phyloP scores from a whole-genome alignment of 2,888 invertebrate genomes.

The Synanthedon vespiformis region DNA sequence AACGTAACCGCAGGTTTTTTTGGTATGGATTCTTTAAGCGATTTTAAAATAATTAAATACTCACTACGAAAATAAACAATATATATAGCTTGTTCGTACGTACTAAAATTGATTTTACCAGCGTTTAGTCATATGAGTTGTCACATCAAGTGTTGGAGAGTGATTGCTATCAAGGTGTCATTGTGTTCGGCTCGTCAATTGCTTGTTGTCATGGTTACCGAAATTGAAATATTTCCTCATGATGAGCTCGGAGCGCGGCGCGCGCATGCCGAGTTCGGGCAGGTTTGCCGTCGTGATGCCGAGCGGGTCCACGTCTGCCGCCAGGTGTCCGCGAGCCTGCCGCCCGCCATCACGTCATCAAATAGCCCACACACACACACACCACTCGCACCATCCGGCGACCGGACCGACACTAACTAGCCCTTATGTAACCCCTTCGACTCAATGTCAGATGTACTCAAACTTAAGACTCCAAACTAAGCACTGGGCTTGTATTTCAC shows the following conservation, averaged over 20 bases:
- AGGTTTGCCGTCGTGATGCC: constrained; percentile 85
- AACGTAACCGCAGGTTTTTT: too few relatives aligned
- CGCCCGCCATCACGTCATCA: constrained; percentile 48
- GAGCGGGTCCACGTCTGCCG: constrained; percentile 93
- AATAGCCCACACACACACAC: constrained; percentile 29
- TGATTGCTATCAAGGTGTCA: constrained; percentile 31
- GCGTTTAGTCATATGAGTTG: constrained; percentile 2
- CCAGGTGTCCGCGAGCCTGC: constrained; percentile 94
- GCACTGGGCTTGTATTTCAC: too few relatives aligned
- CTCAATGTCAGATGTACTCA: too few relatives aligned
- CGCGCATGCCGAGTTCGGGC: constrained; percentile 64
- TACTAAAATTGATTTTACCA: too few relatives aligned
- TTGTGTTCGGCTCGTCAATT: constrained; percentile 17
- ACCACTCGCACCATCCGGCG: constrained; percentile 20
- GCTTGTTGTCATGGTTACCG: constrained; percentile 47
- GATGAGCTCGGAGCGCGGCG: constrained; percentile 66
- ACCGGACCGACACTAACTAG: neutral
- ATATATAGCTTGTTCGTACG: too few relatives aligned
- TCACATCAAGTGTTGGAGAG: constrained; percentile 9
- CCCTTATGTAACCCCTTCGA: too few relatives aligned
- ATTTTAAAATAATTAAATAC: too few relatives aligned
- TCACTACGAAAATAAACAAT: too few relatives aligned
- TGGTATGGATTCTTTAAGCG: too few relatives aligned
- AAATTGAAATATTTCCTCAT: constrained; percentile 71
- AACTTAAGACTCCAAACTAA: too few relatives aligned